Percentiles rank a stretch among this genome's conserved stretches.
These are phyloP conservation scores for Lepidurus packardi DNA, from an alignment of 1,140 invertebrate species.

Conservation along the genomic window DNA sequence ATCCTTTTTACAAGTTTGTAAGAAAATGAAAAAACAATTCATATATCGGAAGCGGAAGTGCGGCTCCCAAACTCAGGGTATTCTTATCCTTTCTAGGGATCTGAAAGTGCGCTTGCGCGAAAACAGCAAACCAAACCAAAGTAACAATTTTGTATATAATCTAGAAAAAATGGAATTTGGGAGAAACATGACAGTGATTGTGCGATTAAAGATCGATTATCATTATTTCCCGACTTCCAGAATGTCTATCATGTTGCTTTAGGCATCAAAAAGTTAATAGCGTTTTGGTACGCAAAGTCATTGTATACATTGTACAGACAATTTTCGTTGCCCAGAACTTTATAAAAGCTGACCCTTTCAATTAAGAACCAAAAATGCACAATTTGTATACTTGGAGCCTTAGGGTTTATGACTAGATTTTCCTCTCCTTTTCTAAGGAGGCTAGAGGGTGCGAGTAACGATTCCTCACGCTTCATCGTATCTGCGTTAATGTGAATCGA, in stretches of 20 bases:
- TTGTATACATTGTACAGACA: constrained; percentile 19
- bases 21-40: background rate
- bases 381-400: background rate
- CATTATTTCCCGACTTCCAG: background rate
- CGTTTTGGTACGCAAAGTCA: constrained; percentile 13
- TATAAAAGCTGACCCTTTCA: constrained; percentile 15
- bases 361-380: background rate
- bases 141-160: constrained; percentile 9
- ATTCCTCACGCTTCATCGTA: background rate
- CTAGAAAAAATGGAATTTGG: background rate
- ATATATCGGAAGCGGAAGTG: background rate
- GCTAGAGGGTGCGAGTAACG: background rate
- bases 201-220: background rate
- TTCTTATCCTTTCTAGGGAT: background rate
- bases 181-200: background rate
- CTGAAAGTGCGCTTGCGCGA: background rate
- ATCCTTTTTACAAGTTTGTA: background rate
- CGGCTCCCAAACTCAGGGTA: constrained; percentile 17
- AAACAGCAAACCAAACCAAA: constrained; percentile 7
- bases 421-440: background rate
- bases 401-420: background rate
- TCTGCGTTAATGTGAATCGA: background rate
- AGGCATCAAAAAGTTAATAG: background rate
- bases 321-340: constrained; percentile 21
- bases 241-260: background rate